phyloP scores from a whole-genome alignment of 2,888 invertebrate genomes.

The Acrocyrtus sp. region DNA sequence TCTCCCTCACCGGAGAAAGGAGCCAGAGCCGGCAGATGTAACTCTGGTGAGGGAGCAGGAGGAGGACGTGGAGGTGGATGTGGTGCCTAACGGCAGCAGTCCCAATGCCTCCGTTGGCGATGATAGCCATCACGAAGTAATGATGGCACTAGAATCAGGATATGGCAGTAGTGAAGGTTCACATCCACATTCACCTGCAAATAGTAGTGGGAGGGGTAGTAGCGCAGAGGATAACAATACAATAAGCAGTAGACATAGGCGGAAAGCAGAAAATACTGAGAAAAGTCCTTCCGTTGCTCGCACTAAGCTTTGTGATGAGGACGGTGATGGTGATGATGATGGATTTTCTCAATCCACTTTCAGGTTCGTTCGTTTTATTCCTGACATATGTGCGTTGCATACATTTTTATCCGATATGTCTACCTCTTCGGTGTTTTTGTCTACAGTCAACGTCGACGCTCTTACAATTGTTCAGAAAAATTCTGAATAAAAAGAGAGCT shows the following conservation, averaged over 20 bases:
- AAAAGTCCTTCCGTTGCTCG: too few species aligned
- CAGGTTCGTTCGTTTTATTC: slow-evolving; percentile 13
- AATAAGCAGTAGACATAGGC: neutral
- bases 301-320: neutral
- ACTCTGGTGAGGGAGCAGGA: neutral
- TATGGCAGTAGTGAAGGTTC: neutral
- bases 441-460: too few species aligned
- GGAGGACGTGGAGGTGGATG: slow-evolving; percentile 3
- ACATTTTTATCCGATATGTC: too few species aligned
- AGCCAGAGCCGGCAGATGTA: neutral
- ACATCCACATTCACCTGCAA: neutral
- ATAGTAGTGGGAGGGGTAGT: neutral
- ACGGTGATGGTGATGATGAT: slow-evolving; percentile 30
- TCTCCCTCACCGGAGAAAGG: too few species aligned
- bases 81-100: neutral
- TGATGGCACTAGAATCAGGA: neutral
- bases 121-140: neutral
- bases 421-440: too few species aligned
- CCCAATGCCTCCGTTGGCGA: neutral
- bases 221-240: slow-evolving; percentile 1
- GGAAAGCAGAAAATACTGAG: too few species aligned
- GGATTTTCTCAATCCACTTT: slow-evolving; percentile 27
- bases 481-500: too few species aligned
- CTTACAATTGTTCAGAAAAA: too few species aligned
- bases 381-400: too few species aligned